These are phyloP conservation scores for Osmoderma eremita DNA, from an alignment of 2,888 invertebrate species.

Conservation along the genomic window DNA sequence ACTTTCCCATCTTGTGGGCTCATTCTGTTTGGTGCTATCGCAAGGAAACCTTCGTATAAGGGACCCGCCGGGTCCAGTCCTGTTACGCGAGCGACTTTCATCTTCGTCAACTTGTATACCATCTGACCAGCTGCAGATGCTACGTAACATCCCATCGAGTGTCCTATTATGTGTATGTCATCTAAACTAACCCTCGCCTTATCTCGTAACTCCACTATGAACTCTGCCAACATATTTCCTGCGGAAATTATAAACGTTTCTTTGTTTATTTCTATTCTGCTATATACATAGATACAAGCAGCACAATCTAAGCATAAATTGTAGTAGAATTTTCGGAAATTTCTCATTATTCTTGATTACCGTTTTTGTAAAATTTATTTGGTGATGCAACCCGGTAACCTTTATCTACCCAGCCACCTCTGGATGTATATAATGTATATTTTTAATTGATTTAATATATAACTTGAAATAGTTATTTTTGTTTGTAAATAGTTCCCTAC, in stretches of 20 bases:
- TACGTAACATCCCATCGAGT: conserved; percentile 59
- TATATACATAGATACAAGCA: no score
- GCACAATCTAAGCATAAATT: background rate
- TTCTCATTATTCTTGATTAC: background rate
- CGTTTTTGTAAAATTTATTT: no score
- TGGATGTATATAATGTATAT: no score
- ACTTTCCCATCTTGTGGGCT: conserved; percentile 74
- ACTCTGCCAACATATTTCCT: conserved; percentile 32
- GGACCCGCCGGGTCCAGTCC: conserved; percentile 68
- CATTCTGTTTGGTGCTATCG: conserved; percentile 62
- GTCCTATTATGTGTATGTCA: conserved; percentile 56
- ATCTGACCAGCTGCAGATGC: conserved; percentile 56
- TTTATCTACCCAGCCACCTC: no score
- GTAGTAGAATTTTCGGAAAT: background rate
- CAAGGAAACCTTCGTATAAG: conserved; percentile 58
- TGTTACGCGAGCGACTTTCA: conserved; percentile 61
- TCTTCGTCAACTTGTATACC: conserved; percentile 46
- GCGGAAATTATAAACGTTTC: no score
- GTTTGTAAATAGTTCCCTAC: no score
- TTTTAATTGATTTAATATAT: no score
- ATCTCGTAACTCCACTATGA: conserved; percentile 13
- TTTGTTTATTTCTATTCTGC: no score
- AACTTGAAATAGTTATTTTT: background rate
- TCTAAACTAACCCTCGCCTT: conserved; percentile 39
- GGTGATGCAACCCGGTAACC: no score